A percentile compares a stretch with the other conserved stretches of the same genome.
These are phyloP conservation scores for Ctenopoma multispine DNA, from an alignment of 2,797 vertebrate species.

Conservation along the genomic window DNA sequence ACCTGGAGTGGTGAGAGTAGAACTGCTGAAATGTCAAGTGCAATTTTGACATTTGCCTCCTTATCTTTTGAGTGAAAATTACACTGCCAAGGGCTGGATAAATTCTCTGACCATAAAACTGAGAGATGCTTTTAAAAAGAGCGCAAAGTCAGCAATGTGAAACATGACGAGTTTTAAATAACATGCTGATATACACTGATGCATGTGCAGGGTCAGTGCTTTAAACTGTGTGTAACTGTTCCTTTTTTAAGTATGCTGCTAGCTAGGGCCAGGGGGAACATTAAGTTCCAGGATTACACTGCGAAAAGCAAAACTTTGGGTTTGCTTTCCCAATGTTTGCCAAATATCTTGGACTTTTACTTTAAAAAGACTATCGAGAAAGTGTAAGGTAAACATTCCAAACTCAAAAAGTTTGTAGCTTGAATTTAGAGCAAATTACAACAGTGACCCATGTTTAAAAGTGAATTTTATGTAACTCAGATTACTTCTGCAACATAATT, in stretches of 20 bases:
- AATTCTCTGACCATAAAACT: slow-evolving; percentile 7
- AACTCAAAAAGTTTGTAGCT: not conserved
- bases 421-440: not conserved
- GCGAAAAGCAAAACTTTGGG: not conserved
- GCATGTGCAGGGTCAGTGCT: slow-evolving; percentile 38
- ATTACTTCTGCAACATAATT: not conserved
- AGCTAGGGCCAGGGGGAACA: slow-evolving; percentile 8
- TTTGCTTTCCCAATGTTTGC: not conserved
- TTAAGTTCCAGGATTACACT: slow-evolving; percentile 20
- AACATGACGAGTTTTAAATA: slow-evolving; percentile 29
- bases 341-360: not conserved
- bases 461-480: not conserved
- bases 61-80: slow-evolving; percentile 13
- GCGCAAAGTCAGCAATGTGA: slow-evolving; percentile 34
- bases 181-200: not conserved
- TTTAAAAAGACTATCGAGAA: not conserved
- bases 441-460: not conserved
- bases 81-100: not conserved
- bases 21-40: not conserved
- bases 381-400: not conserved
- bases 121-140: slow-evolving; percentile 7
- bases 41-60: not conserved
- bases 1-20: not conserved
- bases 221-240: slow-evolving; percentile 33
- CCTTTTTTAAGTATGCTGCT: slow-evolving; percentile 26